Evolutionary conservation across 2,888 invertebrate genomes (phyloP), one percentile per base, ranked within the genome.

Genomic region (Drosophila fulvimacula): DNA sequence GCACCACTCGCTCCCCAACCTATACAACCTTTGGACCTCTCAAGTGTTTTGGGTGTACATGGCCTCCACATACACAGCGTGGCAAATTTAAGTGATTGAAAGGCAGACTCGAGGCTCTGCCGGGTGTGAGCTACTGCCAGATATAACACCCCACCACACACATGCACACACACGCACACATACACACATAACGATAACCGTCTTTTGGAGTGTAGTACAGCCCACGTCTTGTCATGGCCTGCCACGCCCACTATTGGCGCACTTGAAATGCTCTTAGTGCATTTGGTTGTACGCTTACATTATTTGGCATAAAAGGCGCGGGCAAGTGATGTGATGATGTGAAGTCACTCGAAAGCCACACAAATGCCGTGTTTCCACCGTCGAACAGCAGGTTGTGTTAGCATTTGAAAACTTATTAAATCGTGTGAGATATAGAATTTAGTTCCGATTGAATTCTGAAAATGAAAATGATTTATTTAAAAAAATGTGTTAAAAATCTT

Each of bases 71-170:
- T 42, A 30, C 42, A 34, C 61, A 57, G 66, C 64, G 51, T 49
- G 44, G 51, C 76, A 70, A 71, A 74, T 72, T 76, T 76, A 74
- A 79, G 76, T 79, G 79, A 79, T 79, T 79, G 79, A 79, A 79
- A 79, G 73, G 75, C 75, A 67, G 67, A 48, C 68, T 71, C 21
- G 32, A 69, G 75, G 46, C 55, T 51, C n/a, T 42, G 51, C 15
- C 57, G 21, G 27, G 49, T 38, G 30, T 49, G 42, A 38, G 32
- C 32, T 13, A 21, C 44, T 13, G 34, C 39, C 53, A 52, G 38
- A 44, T 36, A 57, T 57, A 38, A 46, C 39, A 24, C 13, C 17
- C 13, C 10, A 15, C 36, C 60, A 19, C 27, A 30, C 48, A 5
- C 27, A 0, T 10, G 0, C 48, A 19, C 19, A 1, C 17, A 0